phyloP scores from a whole-genome alignment of 2,888 invertebrate species.

The Philhelius pedissequus region DNA sequence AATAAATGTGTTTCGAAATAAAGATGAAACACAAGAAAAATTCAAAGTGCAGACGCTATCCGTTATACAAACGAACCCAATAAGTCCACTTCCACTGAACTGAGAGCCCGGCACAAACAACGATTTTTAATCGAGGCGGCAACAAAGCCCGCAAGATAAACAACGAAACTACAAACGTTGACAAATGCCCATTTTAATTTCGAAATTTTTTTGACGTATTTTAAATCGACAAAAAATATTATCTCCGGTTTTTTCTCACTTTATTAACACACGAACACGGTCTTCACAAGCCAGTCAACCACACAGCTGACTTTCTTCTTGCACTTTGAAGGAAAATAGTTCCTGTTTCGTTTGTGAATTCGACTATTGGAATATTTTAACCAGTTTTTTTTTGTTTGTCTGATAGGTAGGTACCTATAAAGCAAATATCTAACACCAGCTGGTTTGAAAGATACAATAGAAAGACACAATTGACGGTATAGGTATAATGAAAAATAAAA shows the following conservation, averaged over 20 bases:
- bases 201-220: conserved; percentile 12
- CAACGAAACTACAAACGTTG: conserved; percentile 7
- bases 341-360: neutral
- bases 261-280: neutral
- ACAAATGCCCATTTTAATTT: conserved; percentile 20
- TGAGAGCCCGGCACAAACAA: conserved; percentile 15
- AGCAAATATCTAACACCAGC: conserved; percentile 5
- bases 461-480: neutral
- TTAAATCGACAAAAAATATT: conserved; percentile 14
- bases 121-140: conserved; percentile 2
- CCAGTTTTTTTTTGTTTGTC: neutral
- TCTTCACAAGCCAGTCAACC: neutral
- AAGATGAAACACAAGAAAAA: neutral
- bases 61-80: neutral
- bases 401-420: neutral
- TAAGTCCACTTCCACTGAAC: conserved; percentile 30
- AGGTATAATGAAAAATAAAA: neutral
- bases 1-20: conserved; percentile 42
- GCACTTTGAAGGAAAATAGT: conserved; percentile 8
- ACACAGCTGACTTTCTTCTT: conserved; percentile 60
- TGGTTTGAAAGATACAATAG: conserved; percentile 11
- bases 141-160: conserved; percentile 25
- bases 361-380: conserved; percentile 5
- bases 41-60: neutral
- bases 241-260: neutral